Conservation (phyloP, 2,888 invertebrate genomes). For the Entomobrya proxima region DNA sequence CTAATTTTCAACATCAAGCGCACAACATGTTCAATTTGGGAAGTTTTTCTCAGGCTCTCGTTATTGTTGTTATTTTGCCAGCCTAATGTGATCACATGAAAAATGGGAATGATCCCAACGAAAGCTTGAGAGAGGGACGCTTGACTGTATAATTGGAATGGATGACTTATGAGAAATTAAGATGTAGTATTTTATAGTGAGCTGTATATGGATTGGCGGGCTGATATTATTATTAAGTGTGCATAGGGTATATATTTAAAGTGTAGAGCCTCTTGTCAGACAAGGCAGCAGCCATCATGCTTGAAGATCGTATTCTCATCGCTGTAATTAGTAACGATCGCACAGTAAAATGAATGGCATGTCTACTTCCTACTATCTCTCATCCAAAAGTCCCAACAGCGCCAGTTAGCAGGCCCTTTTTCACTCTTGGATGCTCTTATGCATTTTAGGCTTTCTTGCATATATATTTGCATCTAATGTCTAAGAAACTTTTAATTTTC, state of each 20-base stretch:
- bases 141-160: neutral
- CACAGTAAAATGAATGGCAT: conserved; percentile 28
- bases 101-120: conserved; percentile 13
- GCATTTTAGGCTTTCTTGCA: neutral
- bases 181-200: no score
- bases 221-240: no score
- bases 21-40: neutral
- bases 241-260: neutral
- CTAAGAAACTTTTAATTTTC: neutral
- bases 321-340: conserved; percentile 51
- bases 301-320: conserved; percentile 5
- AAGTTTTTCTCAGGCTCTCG: neutral
- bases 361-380: neutral
- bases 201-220: no score
- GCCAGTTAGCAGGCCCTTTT: no score
- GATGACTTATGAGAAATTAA: neutral
- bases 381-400: no score
- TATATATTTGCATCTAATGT: neutral
- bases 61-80: neutral
- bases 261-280: neutral
- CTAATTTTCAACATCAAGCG: conserved; percentile 14
- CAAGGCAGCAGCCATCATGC: neutral
- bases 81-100: conserved; percentile 22
- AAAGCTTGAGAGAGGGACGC: neutral
- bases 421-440: no score